phyloP scores from a whole-genome alignment of 2,113 vertebrate species.

The Pristiophorus japonicus region DNA sequence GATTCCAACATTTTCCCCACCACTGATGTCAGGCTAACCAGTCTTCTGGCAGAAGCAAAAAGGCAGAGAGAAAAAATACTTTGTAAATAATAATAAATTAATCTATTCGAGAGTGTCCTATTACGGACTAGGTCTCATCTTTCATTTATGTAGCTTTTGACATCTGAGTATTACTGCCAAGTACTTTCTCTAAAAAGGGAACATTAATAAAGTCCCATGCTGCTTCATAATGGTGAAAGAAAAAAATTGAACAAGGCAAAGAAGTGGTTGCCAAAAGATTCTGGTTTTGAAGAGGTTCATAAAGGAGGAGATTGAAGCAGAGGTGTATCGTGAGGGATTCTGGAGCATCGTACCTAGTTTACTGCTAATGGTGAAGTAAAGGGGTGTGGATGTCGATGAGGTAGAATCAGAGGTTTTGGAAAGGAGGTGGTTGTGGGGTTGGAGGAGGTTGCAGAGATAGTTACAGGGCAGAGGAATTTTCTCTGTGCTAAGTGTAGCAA shows the following conservation, averaged over 20 bases:
- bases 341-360: not conserved
- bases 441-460: not conserved
- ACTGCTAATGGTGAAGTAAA: not conserved
- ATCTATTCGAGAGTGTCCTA: not conserved
- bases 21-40: no score
- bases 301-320: not conserved
- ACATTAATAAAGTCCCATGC: not conserved
- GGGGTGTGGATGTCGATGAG: not conserved
- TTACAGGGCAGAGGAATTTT: not conserved
- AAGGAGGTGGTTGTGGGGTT: not conserved
- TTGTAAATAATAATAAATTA: not conserved
- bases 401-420: not conserved
- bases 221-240: not conserved
- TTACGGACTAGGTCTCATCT: no score
- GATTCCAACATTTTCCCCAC: no score
- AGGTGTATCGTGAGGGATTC: not conserved
- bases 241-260: not conserved
- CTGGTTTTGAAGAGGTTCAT: not conserved
- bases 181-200: not conserved
- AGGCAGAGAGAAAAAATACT: not conserved
- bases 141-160: not conserved
- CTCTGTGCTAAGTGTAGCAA: not conserved
- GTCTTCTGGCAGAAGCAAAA: not conserved
- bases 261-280: not conserved
- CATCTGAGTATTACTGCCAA: not conserved